A percentile compares a stretch with the other conserved stretches of the same genome.
These are phyloP conservation scores for Psettodes erumei DNA, from an alignment of 2,113 vertebrate genomes.

Conservation along the genomic window DNA sequence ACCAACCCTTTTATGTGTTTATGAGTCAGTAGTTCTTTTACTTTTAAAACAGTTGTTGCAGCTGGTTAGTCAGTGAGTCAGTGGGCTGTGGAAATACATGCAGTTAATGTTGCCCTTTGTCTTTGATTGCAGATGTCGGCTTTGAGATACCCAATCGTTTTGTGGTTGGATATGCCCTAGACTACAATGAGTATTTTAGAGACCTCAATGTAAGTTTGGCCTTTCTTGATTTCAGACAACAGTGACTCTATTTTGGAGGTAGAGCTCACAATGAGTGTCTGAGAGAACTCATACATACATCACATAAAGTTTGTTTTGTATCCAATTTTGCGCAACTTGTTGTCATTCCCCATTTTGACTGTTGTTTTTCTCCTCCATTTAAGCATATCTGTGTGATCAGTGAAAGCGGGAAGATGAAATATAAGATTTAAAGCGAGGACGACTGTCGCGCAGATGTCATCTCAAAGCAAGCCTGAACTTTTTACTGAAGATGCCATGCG, in stretches of 20 bases:
- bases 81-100: conserved; percentile 2
- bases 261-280: neutral
- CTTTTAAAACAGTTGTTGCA: conserved; percentile 12
- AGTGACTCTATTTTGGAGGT: neutral
- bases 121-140: conserved; percentile 86
- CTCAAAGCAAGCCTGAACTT: conserved; percentile 37
- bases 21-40: conserved; percentile 46
- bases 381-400: conserved; percentile 96
- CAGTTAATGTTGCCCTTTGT: conserved; percentile 35
- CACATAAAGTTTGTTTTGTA: neutral
- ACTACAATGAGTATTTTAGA: conserved; percentile 96
- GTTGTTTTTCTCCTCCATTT: neutral
- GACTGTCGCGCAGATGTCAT: conserved; percentile 41
- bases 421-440: conserved; percentile 83
- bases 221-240: conserved; percentile 9
- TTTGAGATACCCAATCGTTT: conserved; percentile 95
- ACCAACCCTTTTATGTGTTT: conserved; percentile 29
- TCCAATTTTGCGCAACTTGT: neutral
- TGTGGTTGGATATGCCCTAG: conserved; percentile 95
- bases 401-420: conserved; percentile 91
- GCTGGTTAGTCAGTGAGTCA: conserved; percentile 36
- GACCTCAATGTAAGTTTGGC: conserved; percentile 90
- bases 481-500: conserved; percentile 39
- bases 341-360: neutral
- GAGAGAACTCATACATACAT: neutral